A percentile compares a stretch with the other conserved stretches of the same genome.
Conservation (phyloP, 2,113 vertebrate genomes). For the Calypte anna region DNA sequence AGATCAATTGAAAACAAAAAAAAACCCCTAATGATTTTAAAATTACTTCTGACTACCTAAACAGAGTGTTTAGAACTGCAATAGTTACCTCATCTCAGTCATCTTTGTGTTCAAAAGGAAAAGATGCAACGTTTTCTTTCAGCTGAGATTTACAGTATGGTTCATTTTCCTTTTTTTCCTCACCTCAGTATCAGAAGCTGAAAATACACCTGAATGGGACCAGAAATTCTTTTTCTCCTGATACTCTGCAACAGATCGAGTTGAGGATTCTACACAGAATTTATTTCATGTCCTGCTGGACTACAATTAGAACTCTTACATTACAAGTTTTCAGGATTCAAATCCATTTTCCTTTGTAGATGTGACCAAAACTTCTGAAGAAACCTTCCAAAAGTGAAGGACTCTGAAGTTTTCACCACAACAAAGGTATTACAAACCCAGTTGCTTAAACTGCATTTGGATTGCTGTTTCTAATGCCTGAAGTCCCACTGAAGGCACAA, state of each 20-base stretch:
- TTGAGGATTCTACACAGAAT: neutral
- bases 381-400: neutral
- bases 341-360: neutral
- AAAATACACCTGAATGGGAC: neutral
- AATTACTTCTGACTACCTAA: neutral
- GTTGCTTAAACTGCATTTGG: neutral
- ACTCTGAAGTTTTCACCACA: neutral
- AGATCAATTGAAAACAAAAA: neutral
- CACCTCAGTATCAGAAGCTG: neutral
- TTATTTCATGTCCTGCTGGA: neutral
- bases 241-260: neutral
- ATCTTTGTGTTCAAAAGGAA: neutral
- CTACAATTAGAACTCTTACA: neutral
- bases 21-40: neutral
- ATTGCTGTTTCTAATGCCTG: neutral
- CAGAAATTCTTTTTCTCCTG: neutral
- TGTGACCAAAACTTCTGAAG: neutral
- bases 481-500: neutral
- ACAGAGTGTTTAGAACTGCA: neutral
- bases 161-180: neutral
- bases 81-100: neutral
- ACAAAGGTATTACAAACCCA: neutral
- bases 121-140: neutral
- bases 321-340: neutral
- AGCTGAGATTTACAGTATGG: neutral